Percentiles rank a stretch among this genome's conserved stretches.
These are phyloP conservation scores for Geodia barretti DNA, from an alignment of 37 sponge, comb jelly and placozoan genomes.

Conservation along the genomic window DNA sequence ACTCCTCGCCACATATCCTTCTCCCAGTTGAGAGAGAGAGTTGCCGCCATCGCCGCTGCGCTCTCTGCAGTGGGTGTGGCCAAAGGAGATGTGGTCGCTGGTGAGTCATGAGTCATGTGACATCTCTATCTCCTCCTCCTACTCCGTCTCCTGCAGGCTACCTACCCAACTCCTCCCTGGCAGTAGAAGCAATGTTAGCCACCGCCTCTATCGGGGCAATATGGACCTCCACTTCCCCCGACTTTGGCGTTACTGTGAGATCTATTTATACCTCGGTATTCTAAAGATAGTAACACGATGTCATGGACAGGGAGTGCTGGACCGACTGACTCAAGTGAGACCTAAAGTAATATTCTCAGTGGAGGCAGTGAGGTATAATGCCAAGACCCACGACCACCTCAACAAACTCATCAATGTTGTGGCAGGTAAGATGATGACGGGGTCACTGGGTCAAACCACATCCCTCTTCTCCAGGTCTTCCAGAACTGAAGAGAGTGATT, in stretches of 20 bases:
- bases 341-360: slow-evolving; percentile 98
- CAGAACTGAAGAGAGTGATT: slow-evolving; percentile 81
- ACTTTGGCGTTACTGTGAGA: slow-evolving; percentile 96
- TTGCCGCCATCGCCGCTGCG: slow-evolving; percentile 75
- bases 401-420: slow-evolving; percentile 88
- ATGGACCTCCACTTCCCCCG: slow-evolving; percentile 98
- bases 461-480: slow-evolving; percentile 50
- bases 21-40: slow-evolving; percentile 65
- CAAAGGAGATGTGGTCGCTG: slow-evolving; percentile 88
- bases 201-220: slow-evolving; percentile 89
- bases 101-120: slow-evolving; percentile 26
- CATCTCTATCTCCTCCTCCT: background rate
- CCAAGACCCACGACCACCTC: slow-evolving; percentile 75
- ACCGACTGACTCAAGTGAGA: slow-evolving; percentile 88
- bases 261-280: background rate
- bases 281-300: background rate
- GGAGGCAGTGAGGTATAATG: slow-evolving; percentile 96
- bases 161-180: slow-evolving; percentile 89
- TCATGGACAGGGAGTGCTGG: slow-evolving; percentile 86
- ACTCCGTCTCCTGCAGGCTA: slow-evolving; percentile 60
- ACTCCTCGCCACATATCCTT: slow-evolving; percentile 60
- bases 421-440: slow-evolving; percentile 46
- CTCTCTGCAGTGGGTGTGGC: slow-evolving; percentile 77
- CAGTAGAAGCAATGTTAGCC: slow-evolving; percentile 98
- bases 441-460: background rate